Base-by-base conservation (phyloP, 2,113 vertebrate species). In the Cyrtonyx montezumae region DNA sequence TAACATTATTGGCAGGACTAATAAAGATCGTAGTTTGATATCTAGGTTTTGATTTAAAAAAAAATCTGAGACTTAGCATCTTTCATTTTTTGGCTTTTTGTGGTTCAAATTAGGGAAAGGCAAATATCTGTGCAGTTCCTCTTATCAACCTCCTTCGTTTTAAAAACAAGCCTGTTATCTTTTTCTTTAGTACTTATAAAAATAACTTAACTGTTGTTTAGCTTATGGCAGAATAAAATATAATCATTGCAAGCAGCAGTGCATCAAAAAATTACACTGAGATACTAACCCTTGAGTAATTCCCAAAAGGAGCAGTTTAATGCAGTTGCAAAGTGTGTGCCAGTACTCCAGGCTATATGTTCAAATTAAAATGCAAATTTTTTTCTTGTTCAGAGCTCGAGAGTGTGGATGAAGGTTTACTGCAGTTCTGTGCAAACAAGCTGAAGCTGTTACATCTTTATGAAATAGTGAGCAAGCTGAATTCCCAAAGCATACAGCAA, bases 401-500 rank as follows among this genome's bases (percentile, higher is more conserved):
- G 75, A 98, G 96, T 49, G 98, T 99, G 68, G 99, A 99, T 19
- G 96, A 98, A 95, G 98, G 95, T 9, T 94, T 99, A n/a, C 95
- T 99, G 9, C 98, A 98, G 75, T 98, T 99, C 88, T 99, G 99
- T 79, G 96, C 98, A 18, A 98, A 96, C 45, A 99, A 98, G 94
- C 94, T 99, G 68, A 99, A 98, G 84, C 95, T 99, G 49, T 98
- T 99, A 13, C 98, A 98, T 84, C 99, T 99, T 75, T 99, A 99
- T 96, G 97, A 98, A 10, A 98, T 98, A n/a, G 97, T 99, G 84
- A 98, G 96, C 88, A 96, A 98, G 36, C 96, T 99, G 11, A 97
- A 99, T 91, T 96, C 97, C 49, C 87, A 95, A 34, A 93, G 77
- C 14, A 59, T 93, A 42, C 96, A 90, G 63, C 91, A 95, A 58